Percentiles rank a stretch among this genome's conserved stretches.
Conservation (phyloP, 2,888 invertebrate genomes). For the Amphipyra tragopoginis region DNA sequence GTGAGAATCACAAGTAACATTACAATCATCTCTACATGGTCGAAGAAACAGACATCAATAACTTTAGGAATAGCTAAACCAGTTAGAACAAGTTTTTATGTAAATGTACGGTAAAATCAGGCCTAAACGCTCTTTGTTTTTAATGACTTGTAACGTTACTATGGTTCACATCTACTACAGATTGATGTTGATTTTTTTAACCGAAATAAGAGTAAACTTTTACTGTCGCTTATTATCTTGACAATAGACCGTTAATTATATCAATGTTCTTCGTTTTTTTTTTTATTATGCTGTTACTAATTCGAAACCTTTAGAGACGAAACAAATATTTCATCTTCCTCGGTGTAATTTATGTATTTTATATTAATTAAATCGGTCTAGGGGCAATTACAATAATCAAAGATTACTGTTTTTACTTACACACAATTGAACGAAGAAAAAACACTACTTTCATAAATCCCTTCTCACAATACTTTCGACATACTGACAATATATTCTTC, state of each 20-base stretch:
- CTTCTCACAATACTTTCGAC: too few relatives aligned
- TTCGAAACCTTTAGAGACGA: neutral
- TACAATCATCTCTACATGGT: constrained; percentile 19
- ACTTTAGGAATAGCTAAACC: constrained; percentile 25
- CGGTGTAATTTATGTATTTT: neutral
- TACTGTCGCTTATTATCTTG: neutral
- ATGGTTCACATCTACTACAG: constrained; percentile 10
- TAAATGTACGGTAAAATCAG: constrained; percentile 42
- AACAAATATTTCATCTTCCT: neutral
- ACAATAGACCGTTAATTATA: neutral
- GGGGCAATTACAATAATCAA: too few relatives aligned
- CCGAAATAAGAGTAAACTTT: neutral
- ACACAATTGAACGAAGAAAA: too few relatives aligned
- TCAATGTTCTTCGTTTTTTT: neutral
- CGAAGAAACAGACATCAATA: constrained; percentile 26
- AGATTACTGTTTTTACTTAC: too few relatives aligned
- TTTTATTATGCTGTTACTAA: neutral
- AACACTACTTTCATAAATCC: too few relatives aligned
- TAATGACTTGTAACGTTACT: constrained; percentile 13
- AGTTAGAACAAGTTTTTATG: constrained; percentile 37
- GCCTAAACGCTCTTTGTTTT: constrained; percentile 43
- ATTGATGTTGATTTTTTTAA: constrained; percentile 3
- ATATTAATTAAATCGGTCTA: too few relatives aligned
- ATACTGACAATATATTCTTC: too few relatives aligned
- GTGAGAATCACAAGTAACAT: neutral